Evolutionary conservation across 53 echinoderm and acorn worm species (phyloP).

Genomic region (Holothuria leucospilota): DNA sequence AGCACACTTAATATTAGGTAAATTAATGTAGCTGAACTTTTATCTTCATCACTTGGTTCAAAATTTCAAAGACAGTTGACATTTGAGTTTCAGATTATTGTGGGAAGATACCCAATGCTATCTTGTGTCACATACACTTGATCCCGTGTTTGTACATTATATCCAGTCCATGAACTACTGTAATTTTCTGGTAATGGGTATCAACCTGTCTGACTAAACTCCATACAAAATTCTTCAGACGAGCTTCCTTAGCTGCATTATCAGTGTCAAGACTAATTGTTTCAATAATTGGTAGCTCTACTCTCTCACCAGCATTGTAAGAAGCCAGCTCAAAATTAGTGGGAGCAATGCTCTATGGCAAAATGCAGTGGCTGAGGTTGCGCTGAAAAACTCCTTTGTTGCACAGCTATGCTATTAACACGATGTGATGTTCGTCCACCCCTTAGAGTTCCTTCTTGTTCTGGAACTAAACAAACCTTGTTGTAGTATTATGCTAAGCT

Average conservation of each 20-base stretch:
- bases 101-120: slow-evolving; percentile 61
- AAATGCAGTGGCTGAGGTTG: neutral
- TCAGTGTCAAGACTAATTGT: slow-evolving; percentile 4
- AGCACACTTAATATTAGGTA: slow-evolving; percentile 49
- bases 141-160: slow-evolving; percentile 53
- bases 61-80: slow-evolving; percentile 58
- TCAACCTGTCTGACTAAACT: slow-evolving; percentile 21
- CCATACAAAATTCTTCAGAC: slow-evolving; percentile 57
- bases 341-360: slow-evolving; percentile 1
- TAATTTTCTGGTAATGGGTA: slow-evolving; percentile 34
- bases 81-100: slow-evolving; percentile 66
- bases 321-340: slow-evolving; percentile 14
- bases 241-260: slow-evolving; percentile 25
- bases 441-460: slow-evolving; percentile 56
- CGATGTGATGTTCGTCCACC: slow-evolving; percentile 70
- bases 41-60: slow-evolving; percentile 47
- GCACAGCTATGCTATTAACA: slow-evolving; percentile 63
- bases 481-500: no score
- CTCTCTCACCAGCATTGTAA: slow-evolving; percentile 58
- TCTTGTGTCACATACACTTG: slow-evolving; percentile 28
- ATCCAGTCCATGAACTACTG: slow-evolving; percentile 68
- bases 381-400: slow-evolving; percentile 18
- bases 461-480: no score
- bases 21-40: slow-evolving; percentile 25
- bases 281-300: slow-evolving; percentile 27